Evolutionary conservation across 2,888 invertebrate genomes (phyloP), one percentile per base, ranked within the genome.

Genomic region (Macaria notata): DNA sequence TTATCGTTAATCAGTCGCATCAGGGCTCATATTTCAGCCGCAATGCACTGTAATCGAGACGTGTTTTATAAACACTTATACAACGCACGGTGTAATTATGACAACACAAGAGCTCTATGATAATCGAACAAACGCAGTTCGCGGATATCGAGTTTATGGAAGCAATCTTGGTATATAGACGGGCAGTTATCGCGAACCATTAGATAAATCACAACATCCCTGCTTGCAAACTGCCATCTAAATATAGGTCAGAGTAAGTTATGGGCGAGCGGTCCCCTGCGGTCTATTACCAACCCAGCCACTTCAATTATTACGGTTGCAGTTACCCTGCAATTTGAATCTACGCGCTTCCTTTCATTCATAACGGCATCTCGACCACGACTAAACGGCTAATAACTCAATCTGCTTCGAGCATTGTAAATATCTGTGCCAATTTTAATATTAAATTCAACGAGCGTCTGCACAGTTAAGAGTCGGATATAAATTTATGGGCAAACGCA

Each of bases 261-360:
- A 78, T 69, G 62, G 51, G 60, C 60, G 52, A 69, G 66, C 71
- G 72, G 73, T 73, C 81, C 79, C 83, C 81, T 64, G 78, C 66
- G 73, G 75, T 76, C 76, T 74, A 78, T 79, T 77, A 78, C 75
- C 72, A 73, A 72, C 70, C 78, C 74, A 70, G 75, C 75, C 76
- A 78, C 75, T 75, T 64, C 81, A 82, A 83, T 86, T 81, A 86
- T 83, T 79, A 75, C 79, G 76, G 76, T 73, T 83, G 81, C 82
- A 82, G 78, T 69, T 73, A 78, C 62, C 65, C 69, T 69, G 71
- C 81, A 81, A 83, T 86, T 83, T 82, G 69, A 76, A 83, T 81
- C 75, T 77, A 75, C 67, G 70, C 65, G 76, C 72, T 82, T 85
- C 84, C 85, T 82, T 76, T 80, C 72, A 74, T 73, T 73, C 62